phyloP scores from a whole-genome alignment of 1,140 invertebrate genomes.

The Calosoma granatense region DNA sequence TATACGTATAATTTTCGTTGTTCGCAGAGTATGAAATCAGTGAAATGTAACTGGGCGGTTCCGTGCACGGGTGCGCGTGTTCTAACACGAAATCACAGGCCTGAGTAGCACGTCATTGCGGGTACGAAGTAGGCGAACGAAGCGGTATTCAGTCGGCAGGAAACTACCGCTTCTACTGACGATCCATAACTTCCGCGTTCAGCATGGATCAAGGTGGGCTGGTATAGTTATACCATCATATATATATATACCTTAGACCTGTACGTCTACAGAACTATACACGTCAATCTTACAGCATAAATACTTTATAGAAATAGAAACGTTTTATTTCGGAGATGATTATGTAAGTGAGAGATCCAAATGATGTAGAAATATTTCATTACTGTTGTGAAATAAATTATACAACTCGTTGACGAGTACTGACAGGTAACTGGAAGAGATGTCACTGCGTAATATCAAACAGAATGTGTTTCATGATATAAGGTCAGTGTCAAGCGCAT shows the following conservation, averaged over 20 bases:
- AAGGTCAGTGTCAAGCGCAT: too few relatives aligned
- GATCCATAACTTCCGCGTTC: constrained; percentile 2
- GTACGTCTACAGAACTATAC: too few relatives aligned
- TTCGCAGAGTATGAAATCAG: background rate
- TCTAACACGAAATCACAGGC: background rate
- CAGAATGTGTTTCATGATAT: too few relatives aligned
- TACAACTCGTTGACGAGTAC: too few relatives aligned
- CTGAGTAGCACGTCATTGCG: background rate
- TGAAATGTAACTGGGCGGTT: background rate
- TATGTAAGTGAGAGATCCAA: too few relatives aligned
- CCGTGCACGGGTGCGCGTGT: background rate
- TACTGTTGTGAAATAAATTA: too few relatives aligned
- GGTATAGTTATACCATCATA: background rate
- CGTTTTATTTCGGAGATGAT: too few relatives aligned
- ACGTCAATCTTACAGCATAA: too few relatives aligned
- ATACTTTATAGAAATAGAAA: too few relatives aligned
- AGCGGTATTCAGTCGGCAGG: background rate
- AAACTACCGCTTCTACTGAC: background rate
- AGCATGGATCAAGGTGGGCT: background rate
- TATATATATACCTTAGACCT: background rate
- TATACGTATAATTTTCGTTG: background rate
- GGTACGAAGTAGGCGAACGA: background rate
- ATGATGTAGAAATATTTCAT: too few relatives aligned
- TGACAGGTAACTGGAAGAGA: too few relatives aligned
- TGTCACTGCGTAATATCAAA: too few relatives aligned